Conservation (phyloP, 2,888 invertebrate genomes). For the Yponomeuta cagnagella region DNA sequence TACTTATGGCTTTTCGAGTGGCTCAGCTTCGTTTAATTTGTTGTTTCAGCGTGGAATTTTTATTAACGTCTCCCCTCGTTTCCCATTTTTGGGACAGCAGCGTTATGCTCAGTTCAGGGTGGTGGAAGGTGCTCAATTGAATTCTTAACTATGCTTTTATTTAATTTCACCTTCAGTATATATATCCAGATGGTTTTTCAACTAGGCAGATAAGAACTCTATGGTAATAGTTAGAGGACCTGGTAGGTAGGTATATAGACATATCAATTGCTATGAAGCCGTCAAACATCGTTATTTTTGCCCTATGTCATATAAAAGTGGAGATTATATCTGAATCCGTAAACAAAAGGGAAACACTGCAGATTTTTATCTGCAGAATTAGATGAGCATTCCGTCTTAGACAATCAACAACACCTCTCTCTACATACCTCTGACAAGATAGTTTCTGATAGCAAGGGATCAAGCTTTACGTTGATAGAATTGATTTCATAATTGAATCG, state of each 20-base stretch:
- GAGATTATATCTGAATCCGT: constrained; percentile 36
- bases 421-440: background rate
- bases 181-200: background rate
- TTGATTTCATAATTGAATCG: too few relatives aligned
- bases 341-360: constrained; percentile 69
- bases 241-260: background rate
- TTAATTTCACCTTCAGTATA: background rate
- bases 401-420: constrained; percentile 24
- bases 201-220: background rate
- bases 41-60: constrained; percentile 74
- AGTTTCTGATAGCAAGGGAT: background rate
- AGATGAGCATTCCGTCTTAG: constrained; percentile 39
- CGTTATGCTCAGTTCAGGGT: background rate
- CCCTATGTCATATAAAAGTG: background rate
- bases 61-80: constrained; percentile 72
- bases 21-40: constrained; percentile 76
- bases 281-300: background rate
- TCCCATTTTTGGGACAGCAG: constrained; percentile 53
- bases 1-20: constrained; percentile 76
- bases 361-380: constrained; percentile 67
- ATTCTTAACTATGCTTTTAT: constrained; percentile 4
- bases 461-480: background rate
- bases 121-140: background rate
- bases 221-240: background rate
- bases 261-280: background rate